These are phyloP conservation scores for Caenorhabditis japonica DNA, from an alignment of 2,888 invertebrate genomes.

Conservation along the genomic window DNA sequence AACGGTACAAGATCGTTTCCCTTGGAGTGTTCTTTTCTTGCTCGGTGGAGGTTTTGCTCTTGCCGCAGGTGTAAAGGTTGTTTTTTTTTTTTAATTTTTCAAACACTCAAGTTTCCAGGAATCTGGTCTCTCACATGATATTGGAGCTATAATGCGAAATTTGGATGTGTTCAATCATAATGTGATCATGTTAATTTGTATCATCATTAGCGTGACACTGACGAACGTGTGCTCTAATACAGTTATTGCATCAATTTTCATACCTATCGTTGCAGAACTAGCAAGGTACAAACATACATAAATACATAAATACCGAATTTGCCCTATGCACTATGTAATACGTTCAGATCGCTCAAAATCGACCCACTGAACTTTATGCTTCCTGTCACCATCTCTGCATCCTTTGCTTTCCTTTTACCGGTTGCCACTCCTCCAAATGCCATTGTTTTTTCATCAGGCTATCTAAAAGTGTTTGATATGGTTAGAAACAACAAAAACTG, in stretches of 20 bases:
- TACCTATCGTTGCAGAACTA: slow-evolving; percentile 82
- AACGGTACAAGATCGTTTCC: slow-evolving; percentile 68
- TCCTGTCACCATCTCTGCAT: slow-evolving; percentile 77
- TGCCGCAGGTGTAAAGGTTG: slow-evolving; percentile 71
- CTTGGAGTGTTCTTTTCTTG: slow-evolving; percentile 72
- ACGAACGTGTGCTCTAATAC: slow-evolving; percentile 93
- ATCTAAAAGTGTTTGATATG: slow-evolving; percentile 66
- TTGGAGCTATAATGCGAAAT: slow-evolving; percentile 84
- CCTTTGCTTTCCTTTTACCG: slow-evolving; percentile 80
- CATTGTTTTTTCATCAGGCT: slow-evolving; percentile 64
- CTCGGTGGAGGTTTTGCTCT: slow-evolving; percentile 75
- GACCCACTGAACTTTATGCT: slow-evolving; percentile 78
- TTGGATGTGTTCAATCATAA: slow-evolving; percentile 83
- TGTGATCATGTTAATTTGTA: slow-evolving; percentile 85
- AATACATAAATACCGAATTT: not conserved
- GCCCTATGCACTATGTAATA: too few relatives aligned
- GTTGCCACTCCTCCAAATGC: slow-evolving; percentile 97
- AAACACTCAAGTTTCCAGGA: slow-evolving; percentile 66
- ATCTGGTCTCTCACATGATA: slow-evolving; percentile 85
- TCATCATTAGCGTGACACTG: slow-evolving; percentile 85
- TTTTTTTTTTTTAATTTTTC: slow-evolving; percentile 2
- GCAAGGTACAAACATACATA: slow-evolving; percentile 45
- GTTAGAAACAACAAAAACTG: slow-evolving; percentile 44
- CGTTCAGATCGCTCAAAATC: slow-evolving; percentile 56
- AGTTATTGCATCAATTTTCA: slow-evolving; percentile 86